These are phyloP conservation scores for Reticulitermes lucifugus DNA, from an alignment of 2,888 invertebrate species.

Conservation along the genomic window DNA sequence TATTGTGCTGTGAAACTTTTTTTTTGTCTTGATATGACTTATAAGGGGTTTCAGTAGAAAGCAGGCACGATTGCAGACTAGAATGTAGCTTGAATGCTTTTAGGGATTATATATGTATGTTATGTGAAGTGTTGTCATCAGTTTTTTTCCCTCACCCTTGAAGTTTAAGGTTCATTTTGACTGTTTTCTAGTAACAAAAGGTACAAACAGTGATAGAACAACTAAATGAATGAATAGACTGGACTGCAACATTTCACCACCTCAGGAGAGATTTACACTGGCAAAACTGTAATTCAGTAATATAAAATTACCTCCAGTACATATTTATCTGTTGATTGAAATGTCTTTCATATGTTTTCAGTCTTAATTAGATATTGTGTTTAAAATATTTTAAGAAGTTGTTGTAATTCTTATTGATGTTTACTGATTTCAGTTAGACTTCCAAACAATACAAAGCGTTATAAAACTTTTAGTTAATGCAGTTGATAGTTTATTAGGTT, in stretches of 20 bases:
- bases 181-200: background rate
- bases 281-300: background rate
- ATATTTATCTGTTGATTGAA: slow-evolving; percentile 25
- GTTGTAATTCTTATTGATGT: slow-evolving; percentile 37
- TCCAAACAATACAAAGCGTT: slow-evolving; percentile 14
- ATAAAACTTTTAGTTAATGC: slow-evolving; percentile 11
- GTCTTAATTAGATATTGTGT: slow-evolving; percentile 32
- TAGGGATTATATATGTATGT: background rate
- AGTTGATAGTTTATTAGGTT: slow-evolving; percentile 24
- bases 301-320: background rate
- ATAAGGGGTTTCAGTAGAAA: background rate
- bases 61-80: background rate
- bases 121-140: slow-evolving; percentile 7
- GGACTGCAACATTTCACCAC: background rate
- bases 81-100: background rate
- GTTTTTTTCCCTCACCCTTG: background rate
- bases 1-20: slow-evolving; percentile 34
- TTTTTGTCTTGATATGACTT: slow-evolving; percentile 30
- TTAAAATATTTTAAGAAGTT: slow-evolving; percentile 36
- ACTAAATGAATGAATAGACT: background rate
- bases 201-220: background rate
- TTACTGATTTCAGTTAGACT: slow-evolving; percentile 35
- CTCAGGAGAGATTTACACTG: background rate
- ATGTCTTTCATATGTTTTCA: slow-evolving; percentile 33
- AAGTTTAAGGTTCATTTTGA: background rate